Evolutionary conservation across 1,140 invertebrate species (phyloP).

Genomic region (Neocloeon triangulifer): DNA sequence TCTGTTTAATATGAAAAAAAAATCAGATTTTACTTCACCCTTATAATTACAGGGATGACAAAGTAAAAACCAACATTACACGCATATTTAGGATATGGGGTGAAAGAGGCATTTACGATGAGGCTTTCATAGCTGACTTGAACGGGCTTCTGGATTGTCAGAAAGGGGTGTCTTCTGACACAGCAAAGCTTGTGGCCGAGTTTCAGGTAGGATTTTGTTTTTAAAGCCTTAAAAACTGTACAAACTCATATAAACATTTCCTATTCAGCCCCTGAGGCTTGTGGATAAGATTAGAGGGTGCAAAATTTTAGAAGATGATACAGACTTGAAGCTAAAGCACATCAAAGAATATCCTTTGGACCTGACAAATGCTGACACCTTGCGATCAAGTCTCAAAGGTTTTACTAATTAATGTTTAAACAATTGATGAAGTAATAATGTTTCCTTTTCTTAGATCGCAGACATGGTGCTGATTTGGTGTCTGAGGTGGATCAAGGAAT

Average conservation of each 20-base stretch:
- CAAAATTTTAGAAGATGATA: slow-evolving; percentile 36
- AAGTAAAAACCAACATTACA: slow-evolving; percentile 61
- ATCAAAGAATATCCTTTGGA: slow-evolving; percentile 28
- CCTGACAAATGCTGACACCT: slow-evolving; percentile 34
- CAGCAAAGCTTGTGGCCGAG: slow-evolving; percentile 19
- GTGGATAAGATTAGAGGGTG: slow-evolving; percentile 42
- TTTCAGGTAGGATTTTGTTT: slow-evolving; percentile 28
- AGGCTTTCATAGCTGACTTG: slow-evolving; percentile 65
- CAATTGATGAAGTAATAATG: neutral
- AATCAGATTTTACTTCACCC: neutral
- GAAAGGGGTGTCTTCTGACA: slow-evolving; percentile 36
- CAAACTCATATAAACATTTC: no score
- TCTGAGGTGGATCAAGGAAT: slow-evolving; percentile 66
- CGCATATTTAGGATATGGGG: slow-evolving; percentile 89
- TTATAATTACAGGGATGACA: slow-evolving; percentile 42
- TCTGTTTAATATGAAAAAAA: no score
- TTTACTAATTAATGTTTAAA: slow-evolving; percentile 5
- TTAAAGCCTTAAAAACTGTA: neutral
- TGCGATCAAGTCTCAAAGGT: slow-evolving; percentile 48
- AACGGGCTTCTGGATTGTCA: slow-evolving; percentile 51
- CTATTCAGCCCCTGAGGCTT: slow-evolving; percentile 29
- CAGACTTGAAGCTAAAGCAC: slow-evolving; percentile 34
- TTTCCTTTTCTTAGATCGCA: slow-evolving; percentile 37
- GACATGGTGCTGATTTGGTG: slow-evolving; percentile 65
- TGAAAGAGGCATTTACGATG: slow-evolving; percentile 66